Conservation (phyloP, 1,140 invertebrate species). For the Drosophila ironensis region DNA sequence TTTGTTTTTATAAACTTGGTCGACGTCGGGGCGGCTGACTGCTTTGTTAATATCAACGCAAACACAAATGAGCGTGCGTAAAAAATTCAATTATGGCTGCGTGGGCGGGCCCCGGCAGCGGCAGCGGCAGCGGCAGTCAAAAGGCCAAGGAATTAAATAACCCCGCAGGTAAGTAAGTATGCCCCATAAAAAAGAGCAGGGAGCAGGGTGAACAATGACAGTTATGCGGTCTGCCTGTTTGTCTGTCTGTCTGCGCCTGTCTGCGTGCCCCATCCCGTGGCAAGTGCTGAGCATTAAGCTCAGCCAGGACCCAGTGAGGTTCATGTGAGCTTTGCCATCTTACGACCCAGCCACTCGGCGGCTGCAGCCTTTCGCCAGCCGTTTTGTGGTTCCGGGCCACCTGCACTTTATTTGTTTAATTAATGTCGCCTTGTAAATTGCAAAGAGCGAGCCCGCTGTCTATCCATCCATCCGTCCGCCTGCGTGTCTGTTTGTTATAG, state of each 20-base stretch:
- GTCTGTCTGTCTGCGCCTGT: too few relatives aligned
- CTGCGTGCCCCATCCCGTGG: not conserved
- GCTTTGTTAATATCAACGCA: slow-evolving; percentile 74
- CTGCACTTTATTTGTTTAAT: slow-evolving; percentile 80
- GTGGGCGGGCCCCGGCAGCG: slow-evolving; percentile 13
- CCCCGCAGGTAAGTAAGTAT: slow-evolving; percentile 55
- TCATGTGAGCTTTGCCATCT: slow-evolving; percentile 40
- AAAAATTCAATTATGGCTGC: slow-evolving; percentile 75
- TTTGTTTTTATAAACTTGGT: slow-evolving; percentile 40
- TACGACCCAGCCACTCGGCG: slow-evolving; percentile 28
- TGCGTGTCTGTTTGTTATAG: slow-evolving; percentile 72
- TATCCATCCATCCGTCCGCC: too few relatives aligned
- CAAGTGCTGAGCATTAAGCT: slow-evolving; percentile 27
- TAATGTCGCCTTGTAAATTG: slow-evolving; percentile 75
- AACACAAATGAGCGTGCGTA: slow-evolving; percentile 79
- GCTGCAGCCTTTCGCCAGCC: slow-evolving; percentile 17
- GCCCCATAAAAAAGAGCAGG: slow-evolving; percentile 41
- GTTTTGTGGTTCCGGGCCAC: slow-evolving; percentile 29
- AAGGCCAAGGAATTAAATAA: slow-evolving; percentile 66
- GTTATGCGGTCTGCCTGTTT: slow-evolving; percentile 51
- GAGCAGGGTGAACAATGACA: slow-evolving; percentile 48
- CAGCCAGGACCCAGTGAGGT: slow-evolving; percentile 20
- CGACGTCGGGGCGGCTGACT: slow-evolving; percentile 23
- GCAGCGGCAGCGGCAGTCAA: slow-evolving; percentile 23
- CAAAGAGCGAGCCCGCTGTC: slow-evolving; percentile 42